Evolutionary conservation across 2,888 invertebrate genomes (phyloP).

Genomic region (Stictocephala bisonia): DNA sequence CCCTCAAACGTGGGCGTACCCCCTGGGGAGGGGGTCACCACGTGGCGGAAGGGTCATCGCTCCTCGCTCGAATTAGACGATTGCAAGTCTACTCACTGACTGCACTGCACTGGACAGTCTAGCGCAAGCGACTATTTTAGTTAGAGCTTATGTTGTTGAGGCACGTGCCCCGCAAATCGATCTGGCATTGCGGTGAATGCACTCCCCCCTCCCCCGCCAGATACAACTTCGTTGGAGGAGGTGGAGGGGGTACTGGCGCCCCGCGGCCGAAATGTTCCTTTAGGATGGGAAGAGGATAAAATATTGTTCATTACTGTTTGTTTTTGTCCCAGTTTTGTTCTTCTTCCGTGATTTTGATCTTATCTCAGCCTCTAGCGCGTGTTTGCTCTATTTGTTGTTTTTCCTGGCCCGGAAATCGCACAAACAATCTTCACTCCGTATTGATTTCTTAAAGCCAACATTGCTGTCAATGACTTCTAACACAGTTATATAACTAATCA

Average conservation of each 20-base stretch:
- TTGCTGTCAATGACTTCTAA: too few species aligned
- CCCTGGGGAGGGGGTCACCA: not conserved
- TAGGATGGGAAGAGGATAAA: too few species aligned
- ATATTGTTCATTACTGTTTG: too few species aligned
- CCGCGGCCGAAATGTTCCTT: slow-evolving; percentile 31
- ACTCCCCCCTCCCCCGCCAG: not conserved
- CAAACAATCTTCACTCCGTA: too few species aligned
- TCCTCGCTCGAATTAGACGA: slow-evolving; percentile 25
- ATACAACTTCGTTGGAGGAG: too few species aligned
- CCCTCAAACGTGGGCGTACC: not conserved
- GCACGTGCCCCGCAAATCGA: slow-evolving; percentile 31
- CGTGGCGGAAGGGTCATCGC: slow-evolving; percentile 9
- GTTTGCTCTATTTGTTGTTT: too few species aligned
- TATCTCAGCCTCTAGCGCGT: too few species aligned
- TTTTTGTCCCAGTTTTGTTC: too few species aligned
- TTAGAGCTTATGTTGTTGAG: not conserved
- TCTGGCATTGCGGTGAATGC: slow-evolving; percentile 37
- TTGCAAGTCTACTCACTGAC: slow-evolving; percentile 4
- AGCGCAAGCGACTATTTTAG: slow-evolving; percentile 16
- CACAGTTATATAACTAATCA: too few species aligned
- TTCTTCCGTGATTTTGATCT: too few species aligned
- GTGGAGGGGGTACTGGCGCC: slow-evolving; percentile 8
- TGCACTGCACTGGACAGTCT: slow-evolving; percentile 15
- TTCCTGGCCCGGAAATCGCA: too few species aligned
- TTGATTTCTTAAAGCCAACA: too few species aligned